These are phyloP conservation scores for Cephus pygmeus DNA, from an alignment of 2,888 invertebrate species.

Conservation along the genomic window DNA sequence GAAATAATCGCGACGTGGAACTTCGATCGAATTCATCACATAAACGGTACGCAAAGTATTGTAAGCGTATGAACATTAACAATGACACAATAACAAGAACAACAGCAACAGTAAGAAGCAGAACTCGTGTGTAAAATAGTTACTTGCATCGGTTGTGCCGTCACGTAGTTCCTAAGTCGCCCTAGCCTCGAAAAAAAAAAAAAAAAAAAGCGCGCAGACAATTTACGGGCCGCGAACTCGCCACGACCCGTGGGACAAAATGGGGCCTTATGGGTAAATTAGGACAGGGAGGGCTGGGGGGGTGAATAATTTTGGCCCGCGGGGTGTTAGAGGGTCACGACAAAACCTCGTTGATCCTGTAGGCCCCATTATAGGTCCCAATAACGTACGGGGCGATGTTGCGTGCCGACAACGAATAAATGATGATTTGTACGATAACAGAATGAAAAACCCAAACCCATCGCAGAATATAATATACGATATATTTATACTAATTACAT, in stretches of 20 bases:
- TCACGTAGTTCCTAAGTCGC: constrained; percentile 66
- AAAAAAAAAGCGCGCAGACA: constrained; percentile 53
- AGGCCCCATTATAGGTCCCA: not conserved
- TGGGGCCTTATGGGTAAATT: not conserved
- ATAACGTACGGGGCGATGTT: not conserved
- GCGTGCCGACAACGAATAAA: not conserved
- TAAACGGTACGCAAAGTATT: not conserved
- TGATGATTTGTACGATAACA: constrained; percentile 42
- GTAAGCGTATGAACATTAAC: not conserved
- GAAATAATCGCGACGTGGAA: not conserved
- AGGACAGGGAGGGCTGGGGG: not conserved
- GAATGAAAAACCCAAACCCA: constrained; percentile 34
- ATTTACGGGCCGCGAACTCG: constrained; percentile 1
- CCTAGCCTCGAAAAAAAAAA: constrained; percentile 61
- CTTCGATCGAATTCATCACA: not conserved
- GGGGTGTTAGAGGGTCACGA: not conserved
- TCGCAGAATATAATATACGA: constrained; percentile 61
- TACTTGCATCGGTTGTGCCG: constrained; percentile 66
- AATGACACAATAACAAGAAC: constrained; percentile 4
- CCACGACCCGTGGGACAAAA: not conserved
- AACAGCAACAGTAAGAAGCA: not conserved
- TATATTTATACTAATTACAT: constrained; percentile 62
- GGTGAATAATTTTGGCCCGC: not conserved
- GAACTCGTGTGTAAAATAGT: constrained; percentile 53
- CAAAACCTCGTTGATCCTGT: not conserved